These are phyloP conservation scores for Australoheros scitulus DNA, from an alignment of 2,113 vertebrate species.

Conservation along the genomic window DNA sequence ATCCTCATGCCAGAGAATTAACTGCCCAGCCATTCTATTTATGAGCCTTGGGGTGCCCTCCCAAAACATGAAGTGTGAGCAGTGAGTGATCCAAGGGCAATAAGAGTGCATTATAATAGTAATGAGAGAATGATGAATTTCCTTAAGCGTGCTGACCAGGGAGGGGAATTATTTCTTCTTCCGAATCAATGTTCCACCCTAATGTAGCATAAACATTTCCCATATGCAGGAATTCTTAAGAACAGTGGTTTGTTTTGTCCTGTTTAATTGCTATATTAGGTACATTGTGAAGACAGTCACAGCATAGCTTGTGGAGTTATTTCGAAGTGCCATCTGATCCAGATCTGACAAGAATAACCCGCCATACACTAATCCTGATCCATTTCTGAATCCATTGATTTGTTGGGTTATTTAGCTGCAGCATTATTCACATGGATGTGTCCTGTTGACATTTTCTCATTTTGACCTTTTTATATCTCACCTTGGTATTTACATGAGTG, in stretches of 20 bases:
- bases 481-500: slow-evolving; percentile 11
- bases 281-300: not conserved
- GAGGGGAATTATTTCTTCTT: not conserved
- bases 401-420: not conserved
- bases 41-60: not conserved
- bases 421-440: not conserved
- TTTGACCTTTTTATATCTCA: slow-evolving; percentile 11
- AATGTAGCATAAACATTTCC: not conserved
- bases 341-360: not conserved
- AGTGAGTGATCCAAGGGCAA: not conserved
- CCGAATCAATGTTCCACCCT: not conserved
- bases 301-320: not conserved
- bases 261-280: not conserved
- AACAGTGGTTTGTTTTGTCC: not conserved
- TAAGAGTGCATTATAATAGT: not conserved
- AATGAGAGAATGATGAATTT: not conserved
- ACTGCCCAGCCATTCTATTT: too few relatives aligned
- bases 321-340: not conserved
- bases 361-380: not conserved
- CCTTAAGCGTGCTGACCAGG: not conserved
- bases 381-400: not conserved
- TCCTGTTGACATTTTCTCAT: slow-evolving; percentile 3
- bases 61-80: slow-evolving; percentile 6
- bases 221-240: not conserved
- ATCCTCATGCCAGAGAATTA: too few relatives aligned